These are phyloP conservation scores for Battus philenor DNA, from an alignment of 1,140 invertebrate genomes.

Conservation along the genomic window DNA sequence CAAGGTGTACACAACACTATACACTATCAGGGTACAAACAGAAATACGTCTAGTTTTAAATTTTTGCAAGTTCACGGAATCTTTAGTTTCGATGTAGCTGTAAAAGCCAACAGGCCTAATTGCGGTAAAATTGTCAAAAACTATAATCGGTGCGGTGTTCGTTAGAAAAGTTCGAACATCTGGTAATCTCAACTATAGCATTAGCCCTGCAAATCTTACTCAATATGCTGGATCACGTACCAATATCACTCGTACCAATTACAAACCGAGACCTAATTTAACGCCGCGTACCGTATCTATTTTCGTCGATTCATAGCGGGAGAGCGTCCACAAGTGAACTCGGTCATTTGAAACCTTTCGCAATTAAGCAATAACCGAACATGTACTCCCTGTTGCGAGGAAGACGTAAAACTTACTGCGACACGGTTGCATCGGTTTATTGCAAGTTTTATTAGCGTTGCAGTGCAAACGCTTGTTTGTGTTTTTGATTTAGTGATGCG, in stretches of 20 bases:
- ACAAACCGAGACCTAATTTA: conserved; percentile 23
- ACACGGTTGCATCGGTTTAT: conserved; percentile 29
- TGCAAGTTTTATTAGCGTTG: conserved; percentile 22
- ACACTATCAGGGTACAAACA: too few species aligned
- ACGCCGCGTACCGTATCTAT: conserved; percentile 29
- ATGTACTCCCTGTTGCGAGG: conserved; percentile 10
- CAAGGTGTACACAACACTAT: too few species aligned
- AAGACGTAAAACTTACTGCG: conserved; percentile 16
- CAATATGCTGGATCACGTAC: too few species aligned
- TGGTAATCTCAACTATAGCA: too few species aligned
- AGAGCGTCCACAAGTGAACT: conserved; percentile 28
- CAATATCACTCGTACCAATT: background rate
- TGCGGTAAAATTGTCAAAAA: too few species aligned
- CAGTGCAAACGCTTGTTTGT: conserved; percentile 12
- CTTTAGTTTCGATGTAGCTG: too few species aligned
- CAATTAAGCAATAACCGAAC: conserved; percentile 21
- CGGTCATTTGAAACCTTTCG: conserved; percentile 32
- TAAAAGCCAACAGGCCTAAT: too few species aligned
- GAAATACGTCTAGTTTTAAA: too few species aligned
- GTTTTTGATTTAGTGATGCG: conserved; percentile 12
- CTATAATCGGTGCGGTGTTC: too few species aligned
- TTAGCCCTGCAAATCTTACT: too few species aligned
- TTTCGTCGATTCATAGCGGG: conserved; percentile 49
- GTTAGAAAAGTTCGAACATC: too few species aligned
- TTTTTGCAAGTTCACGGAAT: too few species aligned